Base-by-base conservation (phyloP, 2,113 vertebrate genomes). In the Semnopithecus entellus region DNA sequence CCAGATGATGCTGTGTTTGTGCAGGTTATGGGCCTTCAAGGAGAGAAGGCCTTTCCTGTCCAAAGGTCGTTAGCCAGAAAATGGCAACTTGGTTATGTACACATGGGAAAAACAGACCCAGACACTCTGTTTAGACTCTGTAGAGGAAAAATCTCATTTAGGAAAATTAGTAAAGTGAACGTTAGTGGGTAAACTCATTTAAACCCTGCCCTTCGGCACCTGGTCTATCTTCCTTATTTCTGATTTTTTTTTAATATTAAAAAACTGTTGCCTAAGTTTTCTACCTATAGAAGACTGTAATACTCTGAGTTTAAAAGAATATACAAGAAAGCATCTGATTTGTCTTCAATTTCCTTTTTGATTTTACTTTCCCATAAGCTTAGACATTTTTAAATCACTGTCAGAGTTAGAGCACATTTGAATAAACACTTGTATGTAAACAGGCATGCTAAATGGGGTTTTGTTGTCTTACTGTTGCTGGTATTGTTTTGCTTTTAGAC, bases 141-240 rank as follows among this genome's bases (percentile, higher is more conserved):
- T 70, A 83, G 30, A 94, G 38, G 11, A 68, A 90, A 90, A 91
- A 73, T 10, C 38, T 83, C 72, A 81, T 84, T 38, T 93, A 57
- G 82, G 55, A 35, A 85, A 89, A 94, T 79, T 12, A 73, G n/a
- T 45, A 75, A 93, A 92, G 48, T n/a, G 22, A 95, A 90, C 43
- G 57, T 59, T 38, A 83, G 9, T 45, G 40, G 16, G 72, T 8
- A 92, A 85, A 91, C 4, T 81, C 8, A 92, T 70, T 92, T 55
- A 89, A 68, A 59, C 59, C 12, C 55, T 35, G 32, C 3, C 82
- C 75, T 81, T 84, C 16, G 91, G 82, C 40, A 50, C 38, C 30
- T 92, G 13, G 18, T 45, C 57, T 13, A 45, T 30, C 5, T 80
- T 55, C 43, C 20, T 92, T 80, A 68, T 78, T 95, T 97, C 11